Evolutionary conservation across 2,888 invertebrate species (phyloP), one percentile per base, ranked within the genome.

Genomic region (Ischnura elegans): DNA sequence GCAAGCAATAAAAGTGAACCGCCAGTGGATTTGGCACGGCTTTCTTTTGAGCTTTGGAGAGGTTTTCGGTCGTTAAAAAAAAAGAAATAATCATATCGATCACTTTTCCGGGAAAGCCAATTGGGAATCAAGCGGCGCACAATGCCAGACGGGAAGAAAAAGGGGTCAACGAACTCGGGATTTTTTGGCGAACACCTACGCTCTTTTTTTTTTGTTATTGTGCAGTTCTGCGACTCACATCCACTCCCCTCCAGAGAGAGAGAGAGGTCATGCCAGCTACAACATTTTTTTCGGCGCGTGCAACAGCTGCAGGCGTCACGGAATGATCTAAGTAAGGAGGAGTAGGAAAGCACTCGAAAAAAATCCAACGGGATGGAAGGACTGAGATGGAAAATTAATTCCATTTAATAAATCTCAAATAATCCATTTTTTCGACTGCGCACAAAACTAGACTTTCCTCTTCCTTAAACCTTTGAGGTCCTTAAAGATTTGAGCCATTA

Each of bases 31-130:
- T 61, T 61, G 61, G 61, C 25, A n/a, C 61, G n/a, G n/a, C n/a
- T 51, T 19, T 51, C 51, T 10, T 51, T 51, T 61, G 61, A n/a
- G 61, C n/a, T n/a, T n/a, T n/a, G n/a, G 19, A 51, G 51, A 51
- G 51, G 51, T 61, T n/a, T 25, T 3, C n/a, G 8, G n/a, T n/a
- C 10, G 61, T 61, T 4, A n/a, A 61, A 61, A 61, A 61, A n/a
- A 61, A 61, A 61, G 19, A 51, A 51, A n/a, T n/a, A 61, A 19
- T n/a, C 61, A 61, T 25, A 61, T n/a, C 61, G 61, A 61, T 19
- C 61, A 61, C 25, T 61, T 61, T n/a, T 61, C 61, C n/a, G n/a
- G 61, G 61, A 61, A 61, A 61, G 51, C 61, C 61, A 51, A 61
- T 61, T n/a, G n/a, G n/a, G 21, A 61, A n/a, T 61, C 61, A 19